Conservation (phyloP, 2,113 vertebrate genomes). For the Ageneiosus marmoratus region DNA sequence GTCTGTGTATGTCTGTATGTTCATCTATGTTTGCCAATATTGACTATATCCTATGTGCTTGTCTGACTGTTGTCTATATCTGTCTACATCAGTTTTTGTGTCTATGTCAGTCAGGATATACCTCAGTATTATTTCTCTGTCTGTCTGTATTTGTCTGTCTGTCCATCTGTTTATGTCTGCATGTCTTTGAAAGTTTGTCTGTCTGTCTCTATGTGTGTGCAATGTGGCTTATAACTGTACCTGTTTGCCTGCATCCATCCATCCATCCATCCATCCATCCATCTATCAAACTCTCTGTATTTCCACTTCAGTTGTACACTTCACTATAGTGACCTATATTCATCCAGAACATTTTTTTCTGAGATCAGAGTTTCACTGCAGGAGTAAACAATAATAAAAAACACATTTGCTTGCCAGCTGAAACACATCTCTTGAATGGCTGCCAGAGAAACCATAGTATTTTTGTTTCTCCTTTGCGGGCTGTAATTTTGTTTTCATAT, state of each 20-base stretch:
- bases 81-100: neutral
- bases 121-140: neutral
- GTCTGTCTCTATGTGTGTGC: too few relatives aligned
- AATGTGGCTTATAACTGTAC: too few relatives aligned
- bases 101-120: neutral
- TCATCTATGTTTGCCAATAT: neutral
- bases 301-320: neutral
- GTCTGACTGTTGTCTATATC: too few relatives aligned
- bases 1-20: neutral
- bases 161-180: neutral
- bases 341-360: slow-evolving; percentile 17
- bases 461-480: slow-evolving; percentile 42
- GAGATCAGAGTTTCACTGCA: slow-evolving; percentile 2
- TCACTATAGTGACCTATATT: slow-evolving; percentile 22
- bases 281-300: neutral
- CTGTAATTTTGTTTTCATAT: slow-evolving; percentile 59
- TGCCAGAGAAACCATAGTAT: slow-evolving; percentile 39
- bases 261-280: neutral
- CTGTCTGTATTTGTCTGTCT: neutral
- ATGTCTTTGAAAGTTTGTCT: too few relatives aligned
- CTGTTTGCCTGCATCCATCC: neutral
- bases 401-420: slow-evolving; percentile 21
- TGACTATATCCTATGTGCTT: too few relatives aligned
- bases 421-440: slow-evolving; percentile 37
- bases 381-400: slow-evolving; percentile 46